Conservation (phyloP, 1,140 invertebrate species). For the Euura lappo region DNA sequence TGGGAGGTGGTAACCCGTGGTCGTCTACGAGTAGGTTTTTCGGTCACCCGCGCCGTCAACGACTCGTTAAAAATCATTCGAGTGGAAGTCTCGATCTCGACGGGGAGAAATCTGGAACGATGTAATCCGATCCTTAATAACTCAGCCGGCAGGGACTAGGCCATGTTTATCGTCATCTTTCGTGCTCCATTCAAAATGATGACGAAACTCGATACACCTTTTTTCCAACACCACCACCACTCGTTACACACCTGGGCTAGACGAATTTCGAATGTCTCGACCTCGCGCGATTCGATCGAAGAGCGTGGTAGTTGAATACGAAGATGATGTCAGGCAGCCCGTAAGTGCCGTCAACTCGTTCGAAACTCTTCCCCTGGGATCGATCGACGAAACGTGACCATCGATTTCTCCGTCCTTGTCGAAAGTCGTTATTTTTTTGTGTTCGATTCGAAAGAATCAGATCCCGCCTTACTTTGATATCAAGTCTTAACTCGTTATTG, state of each 20-base stretch:
- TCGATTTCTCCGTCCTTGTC: not conserved
- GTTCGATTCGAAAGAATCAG: too few relatives aligned
- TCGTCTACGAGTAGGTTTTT: constrained; percentile 40
- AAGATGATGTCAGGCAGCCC: not conserved
- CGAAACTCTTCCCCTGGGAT: not conserved
- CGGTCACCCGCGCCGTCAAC: constrained; percentile 38
- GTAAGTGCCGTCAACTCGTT: not conserved
- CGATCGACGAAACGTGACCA: not conserved
- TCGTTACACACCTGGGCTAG: not conserved
- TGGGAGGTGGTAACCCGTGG: too few relatives aligned
- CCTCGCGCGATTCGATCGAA: too few relatives aligned
- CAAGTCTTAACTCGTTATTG: too few relatives aligned
- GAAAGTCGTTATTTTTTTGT: not conserved
- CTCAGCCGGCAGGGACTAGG: not conserved
- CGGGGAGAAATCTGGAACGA: constrained; percentile 11
- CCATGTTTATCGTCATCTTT: constrained; percentile 1
- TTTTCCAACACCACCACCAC: not conserved
- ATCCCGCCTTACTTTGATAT: too few relatives aligned
- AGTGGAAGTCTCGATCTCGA: constrained; percentile 53
- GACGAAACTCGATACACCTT: not conserved
- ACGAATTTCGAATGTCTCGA: not conserved
- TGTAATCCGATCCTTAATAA: constrained; percentile 28
- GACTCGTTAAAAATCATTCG: constrained; percentile 44
- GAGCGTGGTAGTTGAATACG: too few relatives aligned
- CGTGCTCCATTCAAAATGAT: not conserved